Percentiles rank a stretch among this genome's conserved stretches.
These are phyloP conservation scores for Brachyhypopomus occidentalis DNA, from an alignment of 2,113 vertebrate genomes.

Conservation along the genomic window DNA sequence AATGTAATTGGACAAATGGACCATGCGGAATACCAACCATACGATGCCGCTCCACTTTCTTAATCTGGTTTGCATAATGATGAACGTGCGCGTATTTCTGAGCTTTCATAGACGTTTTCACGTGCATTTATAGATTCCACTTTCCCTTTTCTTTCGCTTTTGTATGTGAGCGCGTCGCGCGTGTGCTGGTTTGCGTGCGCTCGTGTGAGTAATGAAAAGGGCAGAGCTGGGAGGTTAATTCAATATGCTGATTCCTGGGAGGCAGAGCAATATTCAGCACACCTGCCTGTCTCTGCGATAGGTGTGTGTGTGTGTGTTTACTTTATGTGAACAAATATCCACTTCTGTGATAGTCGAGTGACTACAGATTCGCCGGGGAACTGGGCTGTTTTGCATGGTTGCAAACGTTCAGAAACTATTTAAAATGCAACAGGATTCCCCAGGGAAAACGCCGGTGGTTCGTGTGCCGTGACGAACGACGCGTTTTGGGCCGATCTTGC, in stretches of 20 bases:
- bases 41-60: background rate
- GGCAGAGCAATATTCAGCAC: conserved; percentile 39
- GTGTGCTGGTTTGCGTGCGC: background rate
- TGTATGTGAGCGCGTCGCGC: conserved; percentile 23
- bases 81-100: conserved; percentile 25
- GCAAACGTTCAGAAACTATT: conserved; percentile 25
- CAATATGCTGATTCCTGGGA: conserved; percentile 49
- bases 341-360: conserved; percentile 26
- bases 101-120: conserved; percentile 27
- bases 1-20: background rate
- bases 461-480: too few relatives aligned
- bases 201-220: conserved; percentile 48
- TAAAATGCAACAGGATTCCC: conserved; percentile 5
- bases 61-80: conserved; percentile 21
- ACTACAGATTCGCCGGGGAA: background rate
- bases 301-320: background rate
- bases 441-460: background rate
- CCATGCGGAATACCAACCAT: background rate
- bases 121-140: conserved; percentile 6
- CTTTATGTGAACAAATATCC: conserved; percentile 56
- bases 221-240: conserved; percentile 63
- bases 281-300: conserved; percentile 47
- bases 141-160: conserved; percentile 11
- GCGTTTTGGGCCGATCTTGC: too few relatives aligned
- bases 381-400: conserved; percentile 1